These are phyloP conservation scores for Hydrotaea cyrtoneurina DNA, from an alignment of 2,888 invertebrate species.

Conservation along the genomic window DNA sequence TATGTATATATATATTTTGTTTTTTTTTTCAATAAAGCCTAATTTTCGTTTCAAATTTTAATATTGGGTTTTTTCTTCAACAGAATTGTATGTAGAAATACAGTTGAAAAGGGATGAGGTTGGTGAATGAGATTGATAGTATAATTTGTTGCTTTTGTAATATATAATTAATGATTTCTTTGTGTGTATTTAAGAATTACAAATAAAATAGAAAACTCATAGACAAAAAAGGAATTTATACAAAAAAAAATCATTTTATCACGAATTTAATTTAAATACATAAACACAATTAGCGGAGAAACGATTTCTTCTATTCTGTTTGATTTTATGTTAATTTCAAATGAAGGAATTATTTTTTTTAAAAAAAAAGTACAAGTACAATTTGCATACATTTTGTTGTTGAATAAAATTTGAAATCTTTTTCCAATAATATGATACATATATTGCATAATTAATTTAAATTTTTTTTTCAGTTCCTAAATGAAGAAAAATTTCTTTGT, in stretches of 20 bases:
- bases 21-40: slow-evolving; percentile 53
- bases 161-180: slow-evolving; percentile 39
- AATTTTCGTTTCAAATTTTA: slow-evolving; percentile 44
- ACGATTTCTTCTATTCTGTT: background rate
- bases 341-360: too few relatives aligned
- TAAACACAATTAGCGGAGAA: background rate
- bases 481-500: too few relatives aligned
- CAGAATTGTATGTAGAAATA: background rate
- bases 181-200: slow-evolving; percentile 30
- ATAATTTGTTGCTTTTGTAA: slow-evolving; percentile 36
- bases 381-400: too few relatives aligned
- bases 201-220: background rate
- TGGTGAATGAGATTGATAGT: background rate
- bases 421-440: background rate
- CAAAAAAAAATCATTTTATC: slow-evolving; percentile 26
- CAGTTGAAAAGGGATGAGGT: too few relatives aligned
- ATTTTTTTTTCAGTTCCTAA: too few relatives aligned
- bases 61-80: slow-evolving; percentile 6
- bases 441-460: background rate
- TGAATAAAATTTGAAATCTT: too few relatives aligned
- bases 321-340: background rate
- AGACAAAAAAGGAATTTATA: slow-evolving; percentile 6
- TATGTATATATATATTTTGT: slow-evolving; percentile 42
- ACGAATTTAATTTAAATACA: background rate
- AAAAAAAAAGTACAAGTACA: too few relatives aligned